Evolutionary conservation across 1,140 invertebrate genomes (phyloP).

Genomic region (Spodoptera frugiperda): DNA sequence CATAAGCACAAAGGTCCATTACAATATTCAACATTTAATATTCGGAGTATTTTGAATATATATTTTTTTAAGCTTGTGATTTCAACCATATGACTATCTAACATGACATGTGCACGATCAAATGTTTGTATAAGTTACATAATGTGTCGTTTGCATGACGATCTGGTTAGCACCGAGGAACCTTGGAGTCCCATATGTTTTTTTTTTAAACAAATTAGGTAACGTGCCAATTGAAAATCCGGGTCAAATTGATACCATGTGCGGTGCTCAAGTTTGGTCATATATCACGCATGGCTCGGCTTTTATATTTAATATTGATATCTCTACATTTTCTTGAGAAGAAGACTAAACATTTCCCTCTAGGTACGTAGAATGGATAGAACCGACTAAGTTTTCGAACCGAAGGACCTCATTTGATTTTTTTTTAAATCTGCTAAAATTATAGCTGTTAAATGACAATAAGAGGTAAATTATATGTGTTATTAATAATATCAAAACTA

Average conservation of each 20-base stretch:
- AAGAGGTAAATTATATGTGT: too few relatives aligned
- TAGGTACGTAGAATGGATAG: too few relatives aligned
- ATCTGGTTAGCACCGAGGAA: constrained; percentile 43
- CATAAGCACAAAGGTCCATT: too few relatives aligned
- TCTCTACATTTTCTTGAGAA: too few relatives aligned
- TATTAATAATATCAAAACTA: too few relatives aligned
- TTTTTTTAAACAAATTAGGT: constrained; percentile 80
- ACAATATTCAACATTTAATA: too few relatives aligned
- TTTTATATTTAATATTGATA: background rate
- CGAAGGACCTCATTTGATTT: too few relatives aligned
- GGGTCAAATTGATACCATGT: constrained; percentile 65
- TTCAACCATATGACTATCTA: constrained; percentile 8
- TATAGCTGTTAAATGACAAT: too few relatives aligned
- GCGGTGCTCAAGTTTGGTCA: constrained; percentile 4
- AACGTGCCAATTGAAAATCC: constrained; percentile 75
- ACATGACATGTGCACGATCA: constrained; percentile 2
- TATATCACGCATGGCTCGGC: background rate
- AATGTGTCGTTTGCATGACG: constrained; percentile 20
- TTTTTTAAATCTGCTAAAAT: too few relatives aligned
- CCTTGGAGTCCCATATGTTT: constrained; percentile 71
- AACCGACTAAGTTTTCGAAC: too few relatives aligned
- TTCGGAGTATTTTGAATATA: background rate
- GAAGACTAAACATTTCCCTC: too few relatives aligned
- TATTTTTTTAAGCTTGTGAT: background rate
- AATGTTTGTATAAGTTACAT: constrained; percentile 44